Base-by-base conservation (phyloP, 2,888 invertebrate species). In the Drosophila dives region DNA sequence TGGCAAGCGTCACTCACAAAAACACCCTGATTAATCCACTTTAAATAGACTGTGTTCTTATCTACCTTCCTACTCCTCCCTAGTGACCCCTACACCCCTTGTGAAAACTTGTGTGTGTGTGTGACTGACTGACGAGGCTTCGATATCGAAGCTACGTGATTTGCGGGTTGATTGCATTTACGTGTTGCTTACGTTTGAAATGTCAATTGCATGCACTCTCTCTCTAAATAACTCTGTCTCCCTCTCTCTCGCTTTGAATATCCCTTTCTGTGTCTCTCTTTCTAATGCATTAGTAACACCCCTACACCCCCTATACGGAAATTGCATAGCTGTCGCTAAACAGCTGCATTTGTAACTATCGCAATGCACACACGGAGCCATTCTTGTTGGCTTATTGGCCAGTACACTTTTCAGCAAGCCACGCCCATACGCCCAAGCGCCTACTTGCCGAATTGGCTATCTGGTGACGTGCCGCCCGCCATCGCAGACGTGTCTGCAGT, bases 11-110 rank as follows among this genome's bases (percentile, higher is more conserved):
- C 69, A 74, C 62, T 61, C 56, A 42, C 68, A 69, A 59, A n/a
- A n/a, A 45, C 75, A 78, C 67, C 72, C 85, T 83, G 85, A 87
- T 85, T 85, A 85, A 85, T 85, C 85, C 87, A 85, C 85, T 82
- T 84, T 69, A 82, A 77, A 73, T 71, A 72, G 50, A 60, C 40
- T 42, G 33, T 54, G 54, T 34, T 23, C 49, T 23, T 53, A 45
- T 45, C 15, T 58, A 38, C 8, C n/a, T 23, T 23, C 17, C 4
- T 7, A 2, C 5, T 8, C 12, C 20, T 3, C 3, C 15, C 45
- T 15, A 4, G 3, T 1, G 15, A 2, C 23, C 4, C 8, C 23
- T 1, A 45, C 4, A 23, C 23, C 8, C 2, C 23, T n/a, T 17
- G n/a, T 23, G n/a, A 11, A 32, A 40, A 32, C 56, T 58, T 26